phyloP scores from a whole-genome alignment of 2,113 vertebrate genomes.

The Mola mola region DNA sequence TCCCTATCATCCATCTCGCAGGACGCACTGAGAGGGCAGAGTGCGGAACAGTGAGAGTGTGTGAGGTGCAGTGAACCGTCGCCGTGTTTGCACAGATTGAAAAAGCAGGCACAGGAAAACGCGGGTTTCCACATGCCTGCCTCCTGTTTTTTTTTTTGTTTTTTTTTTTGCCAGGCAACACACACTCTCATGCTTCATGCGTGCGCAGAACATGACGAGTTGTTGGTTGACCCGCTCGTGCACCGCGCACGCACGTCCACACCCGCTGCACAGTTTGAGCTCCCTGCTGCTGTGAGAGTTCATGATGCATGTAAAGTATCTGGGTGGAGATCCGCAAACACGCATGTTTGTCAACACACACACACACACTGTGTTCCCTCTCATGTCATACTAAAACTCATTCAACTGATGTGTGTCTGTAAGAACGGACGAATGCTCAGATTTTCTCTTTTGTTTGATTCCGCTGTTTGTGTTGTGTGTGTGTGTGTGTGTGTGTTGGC shows the following conservation, averaged over 20 bases:
- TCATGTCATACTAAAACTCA: constrained; percentile 20
- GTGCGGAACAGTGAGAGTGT: constrained; percentile 31
- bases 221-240: background rate
- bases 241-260: background rate
- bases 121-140: constrained; percentile 27
- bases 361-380: background rate
- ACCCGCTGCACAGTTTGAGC: background rate
- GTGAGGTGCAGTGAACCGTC: constrained; percentile 38
- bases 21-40: constrained; percentile 29
- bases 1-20: constrained; percentile 58
- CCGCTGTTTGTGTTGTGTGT: background rate
- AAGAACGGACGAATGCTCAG: background rate
- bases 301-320: background rate
- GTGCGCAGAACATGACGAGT: background rate
- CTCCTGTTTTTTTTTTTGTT: background rate
- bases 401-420: background rate
- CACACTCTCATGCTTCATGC: background rate
- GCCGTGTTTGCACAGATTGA: constrained; percentile 64
- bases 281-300: background rate
- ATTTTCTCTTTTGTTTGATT: constrained; percentile 5
- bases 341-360: constrained; percentile 9
- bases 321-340: constrained; percentile 10
- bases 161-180: background rate
- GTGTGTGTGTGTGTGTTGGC: background rate
- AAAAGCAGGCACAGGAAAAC: constrained; percentile 41